Conservation (phyloP, 2,888 invertebrate genomes). For the Eupithecia abbreviata region DNA sequence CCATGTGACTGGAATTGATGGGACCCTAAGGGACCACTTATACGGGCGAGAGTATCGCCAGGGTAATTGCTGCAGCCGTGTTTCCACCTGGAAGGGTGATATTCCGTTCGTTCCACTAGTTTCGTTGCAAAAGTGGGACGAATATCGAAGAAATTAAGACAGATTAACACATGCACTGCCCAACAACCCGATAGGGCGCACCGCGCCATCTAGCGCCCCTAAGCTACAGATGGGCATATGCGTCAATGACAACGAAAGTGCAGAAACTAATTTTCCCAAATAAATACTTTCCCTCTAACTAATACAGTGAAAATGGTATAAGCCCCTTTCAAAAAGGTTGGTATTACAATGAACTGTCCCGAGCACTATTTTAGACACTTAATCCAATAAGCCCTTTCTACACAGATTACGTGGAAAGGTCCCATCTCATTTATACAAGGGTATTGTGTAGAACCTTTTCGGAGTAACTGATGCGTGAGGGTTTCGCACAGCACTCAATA, state of each 20-base stretch:
- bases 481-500: slow-evolving; percentile 47
- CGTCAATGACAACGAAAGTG: background rate
- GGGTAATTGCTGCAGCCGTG: background rate
- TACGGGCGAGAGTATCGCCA: background rate
- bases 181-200: too few species aligned
- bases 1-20: background rate
- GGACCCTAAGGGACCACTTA: background rate
- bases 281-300: background rate
- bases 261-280: background rate
- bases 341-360: background rate
- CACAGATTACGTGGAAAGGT: slow-evolving; percentile 30
- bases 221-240: background rate
- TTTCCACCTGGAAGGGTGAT: background rate
- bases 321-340: background rate
- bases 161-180: background rate
- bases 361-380: background rate
- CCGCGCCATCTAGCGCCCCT: background rate
- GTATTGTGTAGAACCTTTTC: slow-evolving; percentile 44
- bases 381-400: background rate
- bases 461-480: slow-evolving; percentile 47
- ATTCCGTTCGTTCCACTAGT: background rate
- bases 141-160: background rate
- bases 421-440: slow-evolving; percentile 24
- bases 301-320: background rate
- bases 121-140: background rate